Base-by-base conservation (phyloP, 1,140 invertebrate genomes). In the Ridgeia piscesae region DNA sequence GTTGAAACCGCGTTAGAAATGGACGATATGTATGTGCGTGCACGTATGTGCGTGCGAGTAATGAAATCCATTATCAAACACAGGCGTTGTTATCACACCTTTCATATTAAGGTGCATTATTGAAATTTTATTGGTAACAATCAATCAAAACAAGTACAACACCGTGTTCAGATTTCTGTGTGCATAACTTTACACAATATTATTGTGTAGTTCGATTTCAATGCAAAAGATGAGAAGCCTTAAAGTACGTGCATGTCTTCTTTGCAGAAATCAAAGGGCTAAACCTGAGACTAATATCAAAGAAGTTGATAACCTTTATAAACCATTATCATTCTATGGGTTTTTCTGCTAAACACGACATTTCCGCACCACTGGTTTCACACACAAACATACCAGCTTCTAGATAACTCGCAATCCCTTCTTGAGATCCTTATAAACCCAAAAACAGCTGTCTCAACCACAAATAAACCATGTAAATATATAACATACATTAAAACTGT, bases 391-490 rank as follows among this genome's bases (percentile, higher is more conserved):
- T 77, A 77, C 17, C 58, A 9, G 17, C 27, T 77, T 77, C 58
- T 77, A 21, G 6, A 77, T 77, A 77, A 77, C 27, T 77, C 58
- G 27, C 58, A 77, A 77, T 77, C 58, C 58, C 58, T 21, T 77
- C 58, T 77, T 77, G 58, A 77, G 58, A 77, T 77, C 58, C 58
- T 77, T 77, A 2, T 17, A 77, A 77, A 77, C 58, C 27, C 6
- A 77, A 21, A 31, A 77, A 77, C 14, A 77, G 58, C 17, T 77
- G 58, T 77, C 17, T 77, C 58, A 77, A 27, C 17, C 58, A 77
- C 58, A 77, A 77, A 77, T 21, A 77, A 77, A 77, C 58, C 58
- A 77, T 77, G 58, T 77, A 77, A 77, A 77, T 77, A 77, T 77
- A 77, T 77, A 77, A 8, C 58, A 77, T 77, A 77, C 58, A 77